Base-by-base conservation (phyloP, 2,113 vertebrate genomes). In the Uria aalge region DNA sequence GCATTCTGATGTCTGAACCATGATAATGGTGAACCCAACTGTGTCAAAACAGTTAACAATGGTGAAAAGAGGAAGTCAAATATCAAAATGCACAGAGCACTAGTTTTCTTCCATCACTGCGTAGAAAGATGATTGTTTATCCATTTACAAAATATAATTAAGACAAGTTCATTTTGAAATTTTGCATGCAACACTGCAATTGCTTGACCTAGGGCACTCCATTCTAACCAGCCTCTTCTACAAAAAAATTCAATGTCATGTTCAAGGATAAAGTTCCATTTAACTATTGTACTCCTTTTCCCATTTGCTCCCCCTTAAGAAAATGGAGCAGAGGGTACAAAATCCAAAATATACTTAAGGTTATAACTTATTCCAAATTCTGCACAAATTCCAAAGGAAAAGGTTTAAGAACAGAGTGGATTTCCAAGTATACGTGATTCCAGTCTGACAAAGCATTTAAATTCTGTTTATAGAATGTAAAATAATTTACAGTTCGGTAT, bases 81-180 rank as follows among this genome's bases (percentile, higher is more conserved):
- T 97, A 98, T 98, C 97, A 98, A 98, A 98, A 98, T 97, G 98
- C 97, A 98, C 98, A 98, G 95, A 98, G 97, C 96, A 98, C 97
- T 98, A 91, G 75, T 97, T 95, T 98, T 97, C 96, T 96, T 98
- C 95, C 64, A 32, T 98, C 95, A 97, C 97, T 97, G 98, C n/a
- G 95, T 98, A 98, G 97, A 98, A 98, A 98, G 98, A 98, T 96
- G 97, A 98, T 97, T 98, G 97, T 98, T 98, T 97, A 92, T 97
- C 96, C 97, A 97, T 98, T 98, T 98, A 98, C 97, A 98, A 98
- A 98, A 98, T 98, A 98, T 94, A 98, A 97, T 98, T 97, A 97
- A 97, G 96, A 98, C 96, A 94, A 94, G 97, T 97, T 97, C 38
- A 76, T 95, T 85, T 97, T 93, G 41, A 96, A 96, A 92, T 94